A percentile compares a stretch with the other conserved stretches of the same genome.
These are phyloP conservation scores for Uromys caudimaculatus DNA, from an alignment of 2,797 vertebrate species.

Conservation along the genomic window DNA sequence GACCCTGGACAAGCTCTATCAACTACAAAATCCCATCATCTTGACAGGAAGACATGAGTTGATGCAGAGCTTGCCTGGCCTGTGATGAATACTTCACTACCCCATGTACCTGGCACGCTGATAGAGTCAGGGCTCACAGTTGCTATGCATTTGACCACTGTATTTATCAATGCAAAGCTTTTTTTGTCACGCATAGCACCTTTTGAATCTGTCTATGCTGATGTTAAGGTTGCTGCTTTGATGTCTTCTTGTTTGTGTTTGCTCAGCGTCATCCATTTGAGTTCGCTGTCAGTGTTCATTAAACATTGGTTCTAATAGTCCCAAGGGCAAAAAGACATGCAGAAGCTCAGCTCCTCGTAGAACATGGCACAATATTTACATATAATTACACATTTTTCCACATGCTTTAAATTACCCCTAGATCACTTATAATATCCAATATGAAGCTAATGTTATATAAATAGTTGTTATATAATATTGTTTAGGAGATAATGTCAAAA, in stretches of 20 bases:
- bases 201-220: not conserved
- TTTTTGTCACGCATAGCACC: not conserved
- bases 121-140: not conserved
- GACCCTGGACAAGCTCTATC: not conserved
- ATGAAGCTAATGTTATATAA: not conserved
- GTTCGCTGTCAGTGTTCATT: not conserved
- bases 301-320: not conserved
- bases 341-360: not conserved
- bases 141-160: not conserved
- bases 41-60: not conserved
- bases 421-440: not conserved
- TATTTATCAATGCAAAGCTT: not conserved
- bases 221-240: not conserved
- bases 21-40: constrained; percentile 19
- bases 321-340: not conserved
- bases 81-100: not conserved
- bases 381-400: not conserved
- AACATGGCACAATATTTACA: not conserved
- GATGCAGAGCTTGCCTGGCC: not conserved
- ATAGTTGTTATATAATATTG: not conserved
- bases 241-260: constrained; percentile 56
- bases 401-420: not conserved
- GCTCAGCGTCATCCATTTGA: not conserved
- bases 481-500: not conserved
- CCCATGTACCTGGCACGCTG: not conserved